Evolutionary conservation across 2,888 invertebrate species (phyloP).

Genomic region (Crepidodera aurea): DNA sequence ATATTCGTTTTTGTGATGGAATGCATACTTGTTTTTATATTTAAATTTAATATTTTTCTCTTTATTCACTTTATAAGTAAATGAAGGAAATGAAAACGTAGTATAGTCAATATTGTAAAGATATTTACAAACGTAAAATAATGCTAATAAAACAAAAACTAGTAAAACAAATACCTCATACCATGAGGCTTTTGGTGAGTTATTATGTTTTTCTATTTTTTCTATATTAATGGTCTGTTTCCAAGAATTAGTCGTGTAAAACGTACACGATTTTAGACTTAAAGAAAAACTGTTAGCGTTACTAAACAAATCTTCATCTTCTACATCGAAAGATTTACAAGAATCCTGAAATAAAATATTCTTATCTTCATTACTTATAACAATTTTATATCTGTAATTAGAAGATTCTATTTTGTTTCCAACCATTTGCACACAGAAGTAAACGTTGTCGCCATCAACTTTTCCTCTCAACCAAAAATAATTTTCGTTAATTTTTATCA

Average conservation of each 20-base stretch:
- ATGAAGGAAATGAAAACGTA: background rate
- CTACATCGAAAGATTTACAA: background rate
- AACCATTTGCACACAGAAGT: background rate
- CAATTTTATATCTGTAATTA: conserved; percentile 4
- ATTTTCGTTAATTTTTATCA: background rate
- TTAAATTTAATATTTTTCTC: too few relatives aligned
- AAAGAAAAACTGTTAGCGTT: background rate
- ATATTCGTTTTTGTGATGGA: background rate
- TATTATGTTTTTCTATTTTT: background rate
- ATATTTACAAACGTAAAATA: background rate
- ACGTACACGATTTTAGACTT: background rate
- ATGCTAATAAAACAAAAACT: too few relatives aligned
- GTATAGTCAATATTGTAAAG: background rate
- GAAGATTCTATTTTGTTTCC: background rate
- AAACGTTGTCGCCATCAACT: background rate
- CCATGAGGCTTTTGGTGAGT: background rate
- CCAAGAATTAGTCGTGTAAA: background rate
- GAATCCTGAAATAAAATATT: background rate
- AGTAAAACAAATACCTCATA: background rate
- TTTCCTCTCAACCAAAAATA: conserved; percentile 10
- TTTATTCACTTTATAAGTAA: background rate
- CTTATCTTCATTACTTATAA: background rate
- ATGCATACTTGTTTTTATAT: background rate
- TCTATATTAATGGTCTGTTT: background rate
- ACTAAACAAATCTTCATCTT: background rate